Percentiles rank a stretch among this genome's conserved stretches.
These are phyloP conservation scores for Desmodus rotundus DNA, from an alignment of 2,113 vertebrate genomes.

Conservation along the genomic window DNA sequence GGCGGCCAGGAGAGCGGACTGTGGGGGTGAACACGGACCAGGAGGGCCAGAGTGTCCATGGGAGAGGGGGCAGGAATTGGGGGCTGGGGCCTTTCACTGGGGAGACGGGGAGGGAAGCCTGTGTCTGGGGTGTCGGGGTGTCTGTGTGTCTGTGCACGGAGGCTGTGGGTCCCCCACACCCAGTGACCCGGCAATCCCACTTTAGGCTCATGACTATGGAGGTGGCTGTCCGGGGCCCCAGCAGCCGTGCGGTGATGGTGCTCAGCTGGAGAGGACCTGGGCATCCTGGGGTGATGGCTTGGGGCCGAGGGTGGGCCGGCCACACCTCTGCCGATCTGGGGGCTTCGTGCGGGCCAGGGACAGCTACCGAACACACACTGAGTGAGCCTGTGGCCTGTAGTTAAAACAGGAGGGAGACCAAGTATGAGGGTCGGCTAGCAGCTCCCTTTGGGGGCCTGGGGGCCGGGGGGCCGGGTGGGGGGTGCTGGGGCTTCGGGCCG, in stretches of 20 bases:
- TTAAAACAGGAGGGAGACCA: fast-evolving
- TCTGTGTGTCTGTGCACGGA: fast-evolving
- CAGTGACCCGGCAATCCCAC: fast-evolving
- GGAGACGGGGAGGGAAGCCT: too few species aligned
- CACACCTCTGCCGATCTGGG: fast-evolving
- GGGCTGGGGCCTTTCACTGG: too few species aligned
- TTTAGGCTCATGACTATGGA: too few species aligned
- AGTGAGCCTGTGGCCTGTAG: fast-evolving
- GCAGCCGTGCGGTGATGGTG: fast-evolving
- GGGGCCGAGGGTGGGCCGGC: fast-evolving
- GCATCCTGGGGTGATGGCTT: fast-evolving
- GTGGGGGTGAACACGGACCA: fast-evolving
- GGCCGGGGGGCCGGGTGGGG: fast-evolving
- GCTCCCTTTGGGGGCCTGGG: not conserved
- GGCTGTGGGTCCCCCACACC: fast-evolving
- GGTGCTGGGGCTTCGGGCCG: fast-evolving
- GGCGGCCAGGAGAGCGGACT: not conserved
- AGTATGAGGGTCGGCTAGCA: fast-evolving
- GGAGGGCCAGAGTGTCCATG: too few species aligned
- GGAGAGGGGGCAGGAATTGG: too few species aligned
- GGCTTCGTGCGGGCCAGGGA: fast-evolving
- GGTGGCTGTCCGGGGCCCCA: not conserved
- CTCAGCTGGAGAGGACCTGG: not conserved
- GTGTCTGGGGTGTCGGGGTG: too few species aligned
- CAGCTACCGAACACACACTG: fast-evolving